Evolutionary conservation across 2,888 invertebrate species (phyloP).

Genomic region (Eristalis arbustorum): DNA sequence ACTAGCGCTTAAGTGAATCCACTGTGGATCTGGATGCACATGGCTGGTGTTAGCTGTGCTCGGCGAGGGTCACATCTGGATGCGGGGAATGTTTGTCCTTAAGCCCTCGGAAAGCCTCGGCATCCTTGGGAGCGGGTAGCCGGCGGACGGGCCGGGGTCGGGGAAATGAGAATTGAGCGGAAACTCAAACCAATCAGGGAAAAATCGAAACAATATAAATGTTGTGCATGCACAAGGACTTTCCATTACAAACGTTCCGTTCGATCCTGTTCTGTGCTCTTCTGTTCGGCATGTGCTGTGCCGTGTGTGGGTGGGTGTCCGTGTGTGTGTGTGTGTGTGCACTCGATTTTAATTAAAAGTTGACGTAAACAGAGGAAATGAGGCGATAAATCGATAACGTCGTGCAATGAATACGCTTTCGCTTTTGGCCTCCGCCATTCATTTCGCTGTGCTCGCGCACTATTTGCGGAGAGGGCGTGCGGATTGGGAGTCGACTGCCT

Average conservation of each 20-base stretch:
- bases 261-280: neutral
- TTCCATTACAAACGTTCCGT: slow-evolving; percentile 13
- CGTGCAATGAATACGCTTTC: slow-evolving; percentile 55
- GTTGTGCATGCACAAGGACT: slow-evolving; percentile 58
- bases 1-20: slow-evolving; percentile 65
- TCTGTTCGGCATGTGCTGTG: neutral
- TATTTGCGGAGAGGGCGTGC: neutral
- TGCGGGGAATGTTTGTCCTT: slow-evolving; percentile 57
- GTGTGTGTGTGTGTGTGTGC: slow-evolving; percentile 5
- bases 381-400: slow-evolving; percentile 70
- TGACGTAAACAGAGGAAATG: slow-evolving; percentile 71
- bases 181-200: slow-evolving; percentile 64
- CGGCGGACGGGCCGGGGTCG: neutral
- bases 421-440: slow-evolving; percentile 30
- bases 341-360: slow-evolving; percentile 71
- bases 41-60: neutral
- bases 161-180: slow-evolving; percentile 44
- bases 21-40: slow-evolving; percentile 49
- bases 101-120: slow-evolving; percentile 37
- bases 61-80: slow-evolving; percentile 22
- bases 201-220: slow-evolving; percentile 70
- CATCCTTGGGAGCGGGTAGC: neutral
- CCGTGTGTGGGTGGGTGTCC: neutral
- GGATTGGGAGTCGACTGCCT: neutral
- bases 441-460: slow-evolving; percentile 37